These are phyloP conservation scores for Bilobella aurantiaca DNA, from an alignment of 1,140 invertebrate species.

Conservation along the genomic window DNA sequence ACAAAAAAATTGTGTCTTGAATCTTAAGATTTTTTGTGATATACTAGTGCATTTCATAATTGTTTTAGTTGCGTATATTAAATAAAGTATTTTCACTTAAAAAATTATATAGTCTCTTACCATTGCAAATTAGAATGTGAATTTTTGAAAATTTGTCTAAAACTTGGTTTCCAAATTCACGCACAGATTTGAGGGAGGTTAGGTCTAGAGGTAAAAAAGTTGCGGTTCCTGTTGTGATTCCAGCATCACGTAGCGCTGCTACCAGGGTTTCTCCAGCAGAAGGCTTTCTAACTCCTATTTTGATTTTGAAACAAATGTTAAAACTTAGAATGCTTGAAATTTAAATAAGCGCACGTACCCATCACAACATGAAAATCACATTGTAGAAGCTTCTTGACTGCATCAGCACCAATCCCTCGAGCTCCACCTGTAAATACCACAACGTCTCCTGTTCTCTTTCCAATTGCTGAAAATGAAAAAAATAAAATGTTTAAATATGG, in stretches of 20 bases:
- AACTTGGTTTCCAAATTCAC: slow-evolving; percentile 59
- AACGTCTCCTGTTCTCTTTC: slow-evolving; percentile 49
- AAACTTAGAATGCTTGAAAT: not conserved
- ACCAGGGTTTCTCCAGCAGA: slow-evolving; percentile 49
- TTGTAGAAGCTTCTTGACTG: slow-evolving; percentile 66
- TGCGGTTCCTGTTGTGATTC: slow-evolving; percentile 43
- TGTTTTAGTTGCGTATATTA: too few relatives aligned
- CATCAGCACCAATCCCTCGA: slow-evolving; percentile 70
- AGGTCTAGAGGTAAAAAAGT: slow-evolving; percentile 49
- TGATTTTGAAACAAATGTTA: not conserved
- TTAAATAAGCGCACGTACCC: slow-evolving; percentile 50
- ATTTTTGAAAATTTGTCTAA: slow-evolving; percentile 51
- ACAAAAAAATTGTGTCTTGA: too few relatives aligned
- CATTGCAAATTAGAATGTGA: slow-evolving; percentile 70
- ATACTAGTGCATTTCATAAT: too few relatives aligned
- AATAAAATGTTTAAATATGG: too few relatives aligned
- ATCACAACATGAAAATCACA: slow-evolving; percentile 39
- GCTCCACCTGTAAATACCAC: slow-evolving; percentile 81
- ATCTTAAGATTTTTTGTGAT: too few relatives aligned
- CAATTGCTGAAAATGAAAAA: slow-evolving; percentile 10
- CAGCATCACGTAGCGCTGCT: slow-evolving; percentile 45
- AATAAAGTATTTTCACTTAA: not conserved
- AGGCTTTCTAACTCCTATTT: slow-evolving; percentile 54
- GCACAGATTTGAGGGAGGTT: slow-evolving; percentile 60
- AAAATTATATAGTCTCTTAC: slow-evolving; percentile 40